Conservation (phyloP, 1,140 invertebrate species). For the Lasaia peninsularis region DNA sequence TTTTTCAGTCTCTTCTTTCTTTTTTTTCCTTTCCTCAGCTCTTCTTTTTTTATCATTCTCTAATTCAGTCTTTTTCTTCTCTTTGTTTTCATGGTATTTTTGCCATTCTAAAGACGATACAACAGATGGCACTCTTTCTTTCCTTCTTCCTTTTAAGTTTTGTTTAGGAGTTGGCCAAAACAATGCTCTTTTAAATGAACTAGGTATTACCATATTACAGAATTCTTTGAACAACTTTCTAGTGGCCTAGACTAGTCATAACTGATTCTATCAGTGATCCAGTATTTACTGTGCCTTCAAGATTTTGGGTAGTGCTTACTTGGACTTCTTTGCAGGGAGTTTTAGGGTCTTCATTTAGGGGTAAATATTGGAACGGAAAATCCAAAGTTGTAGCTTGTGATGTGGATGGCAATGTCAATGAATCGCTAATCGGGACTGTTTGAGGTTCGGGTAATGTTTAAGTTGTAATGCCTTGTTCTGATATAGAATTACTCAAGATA, state of each 20-base stretch:
- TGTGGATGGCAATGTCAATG: slow-evolving; percentile 1
- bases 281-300: slow-evolving; percentile 1
- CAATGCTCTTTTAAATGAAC: slow-evolving; percentile 9
- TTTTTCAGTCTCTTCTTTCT: slow-evolving; percentile 4
- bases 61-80: slow-evolving; percentile 12
- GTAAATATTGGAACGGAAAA: slow-evolving; percentile 8
- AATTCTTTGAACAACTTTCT: slow-evolving; percentile 6
- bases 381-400: slow-evolving; percentile 1
- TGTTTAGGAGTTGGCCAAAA: slow-evolving; percentile 11
- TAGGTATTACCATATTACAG: slow-evolving; percentile 9
- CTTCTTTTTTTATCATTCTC: slow-evolving; percentile 6
- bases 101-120: slow-evolving; percentile 8
- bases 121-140: slow-evolving; percentile 8
- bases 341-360: slow-evolving; percentile 7
- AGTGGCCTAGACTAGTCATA: slow-evolving; percentile 2
- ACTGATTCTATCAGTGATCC: slow-evolving; percentile 4
- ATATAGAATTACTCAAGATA: slow-evolving; percentile 7
- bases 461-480: slow-evolving; percentile 8
- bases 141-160: slow-evolving; percentile 10
- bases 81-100: slow-evolving; percentile 10
- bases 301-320: slow-evolving; percentile 10
- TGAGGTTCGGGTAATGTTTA: not conserved
- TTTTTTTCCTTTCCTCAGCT: slow-evolving; percentile 9
- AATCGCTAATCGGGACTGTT: slow-evolving; percentile 3
- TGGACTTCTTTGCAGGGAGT: slow-evolving; percentile 6